Base-by-base conservation (phyloP, 2,797 vertebrate species). In the Leptodactylus fallax region DNA sequence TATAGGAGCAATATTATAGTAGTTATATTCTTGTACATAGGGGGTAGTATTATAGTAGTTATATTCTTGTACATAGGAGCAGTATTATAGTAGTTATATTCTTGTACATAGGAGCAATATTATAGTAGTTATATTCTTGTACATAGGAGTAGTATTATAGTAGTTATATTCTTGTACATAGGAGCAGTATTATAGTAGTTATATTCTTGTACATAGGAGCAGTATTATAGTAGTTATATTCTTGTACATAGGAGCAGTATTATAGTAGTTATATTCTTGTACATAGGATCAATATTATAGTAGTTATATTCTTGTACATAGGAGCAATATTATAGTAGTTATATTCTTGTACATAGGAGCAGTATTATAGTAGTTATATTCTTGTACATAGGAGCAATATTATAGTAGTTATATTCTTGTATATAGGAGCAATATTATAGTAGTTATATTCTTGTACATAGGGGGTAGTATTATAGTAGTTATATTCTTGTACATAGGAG, bases 181-280 rank as follows among this genome's bases (percentile, higher is more conserved):
- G 63, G 63, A 7, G 63, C 63, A 67, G 63, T 67, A 67, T 67
- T 67, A 67, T 67, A 67, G 63, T 67, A 67, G 63, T 67, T 67
- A 67, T 67, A 67, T 67, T 27, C n/a, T 36, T 69, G 65, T 69
- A 69, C 65, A 69, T 69, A 69, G 65, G 65, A 3, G 23, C 25
- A 69, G 65, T 69, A 69, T 69, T 69, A 69, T 69, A 69, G 65
- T 69, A 69, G 65, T 69, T 71, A 71, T 71, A 71, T 71, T 45
- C 25, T 71, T 71, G 67, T 36, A 36, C 14, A 71, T 45, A 71
- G 67, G 67, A 1, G 65, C 67, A 71, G 27, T 71, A 71, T 71
- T 71, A 71, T 71, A 71, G 67, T 71, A 71, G 67, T 45, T 36
- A 27, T 69, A 69, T 69, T 69, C 65, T 69, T 69, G 65, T 69